Evolutionary conservation across 2,888 invertebrate species (phyloP).

Genomic region (Megaustenia siamemsis): DNA sequence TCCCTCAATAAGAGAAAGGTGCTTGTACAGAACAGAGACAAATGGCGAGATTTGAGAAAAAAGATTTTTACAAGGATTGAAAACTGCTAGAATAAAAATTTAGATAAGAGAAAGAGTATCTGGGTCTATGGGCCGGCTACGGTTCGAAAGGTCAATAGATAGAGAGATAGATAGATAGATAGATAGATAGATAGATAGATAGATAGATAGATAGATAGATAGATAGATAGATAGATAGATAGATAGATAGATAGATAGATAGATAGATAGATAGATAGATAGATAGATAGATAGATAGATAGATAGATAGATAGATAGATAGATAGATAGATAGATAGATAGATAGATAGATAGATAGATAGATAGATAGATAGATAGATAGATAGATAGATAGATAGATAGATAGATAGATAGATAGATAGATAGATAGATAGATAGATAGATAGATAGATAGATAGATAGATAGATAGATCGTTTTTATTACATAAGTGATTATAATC

Average conservation of each 20-base stretch:
- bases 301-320: not conserved
- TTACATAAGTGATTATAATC: not conserved
- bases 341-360: not conserved
- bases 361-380: conserved; percentile 5
- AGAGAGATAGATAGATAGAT: conserved; percentile 15
- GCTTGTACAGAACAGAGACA: too few species aligned
- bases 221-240: conserved; percentile 15
- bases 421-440: not conserved
- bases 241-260: conserved; percentile 15
- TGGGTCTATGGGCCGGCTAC: too few species aligned
- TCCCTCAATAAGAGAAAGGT: too few species aligned
- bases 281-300: conserved; percentile 15
- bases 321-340: not conserved
- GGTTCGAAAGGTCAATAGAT: conserved; percentile 1
- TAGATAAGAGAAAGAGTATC: too few species aligned
- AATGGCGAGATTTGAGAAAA: too few species aligned
- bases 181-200: conserved; percentile 13
- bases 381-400: not conserved
- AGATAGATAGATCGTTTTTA: not conserved
- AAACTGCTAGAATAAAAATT: too few species aligned
- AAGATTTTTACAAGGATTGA: too few species aligned
- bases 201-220: conserved; percentile 10
- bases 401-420: not conserved
- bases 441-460: not conserved
- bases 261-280: conserved; percentile 15